phyloP scores from a whole-genome alignment of 2,113 vertebrate species.

The Megalops atlanticus region DNA sequence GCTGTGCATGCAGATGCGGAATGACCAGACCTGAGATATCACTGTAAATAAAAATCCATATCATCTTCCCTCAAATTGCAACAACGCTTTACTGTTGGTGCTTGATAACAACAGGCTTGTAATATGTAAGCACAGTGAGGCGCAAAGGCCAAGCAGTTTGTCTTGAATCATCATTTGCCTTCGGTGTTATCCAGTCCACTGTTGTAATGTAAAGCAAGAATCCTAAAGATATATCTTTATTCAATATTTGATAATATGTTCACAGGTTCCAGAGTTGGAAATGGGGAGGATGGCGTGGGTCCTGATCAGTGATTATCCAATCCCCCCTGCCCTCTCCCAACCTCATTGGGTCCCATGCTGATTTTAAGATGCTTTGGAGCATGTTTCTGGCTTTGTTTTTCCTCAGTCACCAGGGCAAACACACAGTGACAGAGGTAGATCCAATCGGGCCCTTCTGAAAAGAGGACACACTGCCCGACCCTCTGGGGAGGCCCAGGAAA shows the following conservation, averaged over 20 bases:
- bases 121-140: neutral
- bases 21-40: neutral
- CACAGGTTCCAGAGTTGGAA: neutral
- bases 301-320: no score
- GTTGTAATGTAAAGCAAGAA: neutral
- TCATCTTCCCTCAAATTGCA: slow-evolving; percentile 6
- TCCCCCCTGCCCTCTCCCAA: no score
- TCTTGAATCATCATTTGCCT: no score
- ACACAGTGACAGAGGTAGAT: neutral
- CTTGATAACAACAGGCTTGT: no score
- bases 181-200: neutral
- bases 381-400: neutral
- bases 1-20: slow-evolving; percentile 8
- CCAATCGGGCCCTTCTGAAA: neutral
- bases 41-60: slow-evolving; percentile 24
- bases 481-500: neutral
- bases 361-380: neutral
- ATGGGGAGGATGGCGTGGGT: no score
- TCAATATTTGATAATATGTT: neutral
- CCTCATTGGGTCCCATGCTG: slow-evolving; percentile 4
- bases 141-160: neutral
- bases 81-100: slow-evolving; percentile 1
- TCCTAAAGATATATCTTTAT: neutral
- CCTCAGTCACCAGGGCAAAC: slow-evolving; percentile 10
- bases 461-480: neutral